Base-by-base conservation (phyloP, 2,888 invertebrate species). In the Gasteruption jaculator region DNA sequence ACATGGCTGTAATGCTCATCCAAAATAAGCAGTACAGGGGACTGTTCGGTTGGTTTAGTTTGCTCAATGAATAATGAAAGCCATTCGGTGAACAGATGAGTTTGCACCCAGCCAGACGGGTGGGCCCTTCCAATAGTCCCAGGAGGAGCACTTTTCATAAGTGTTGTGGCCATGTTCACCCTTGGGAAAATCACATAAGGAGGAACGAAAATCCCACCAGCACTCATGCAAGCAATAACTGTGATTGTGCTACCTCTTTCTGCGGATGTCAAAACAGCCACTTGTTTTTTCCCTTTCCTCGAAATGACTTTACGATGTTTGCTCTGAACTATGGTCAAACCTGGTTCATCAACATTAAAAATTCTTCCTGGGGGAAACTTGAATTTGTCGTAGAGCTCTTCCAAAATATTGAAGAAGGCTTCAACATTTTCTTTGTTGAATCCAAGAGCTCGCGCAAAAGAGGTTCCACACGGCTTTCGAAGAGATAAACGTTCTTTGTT, bases 151-250 rank as follows among this genome's bases (percentile, higher is more conserved):
- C 54, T 58, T 38, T 61, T 50, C 37, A 61, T 46, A n/a, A 66
- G 39, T 18, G 59, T 50, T 1, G 45, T 44, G 22, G 61, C 62
- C 52, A 59, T 56, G 25, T 61, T 57, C 42, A 63, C 59, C 4
- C 63, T 36, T 1, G 54, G 53, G 48, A 64, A 69, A 38, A 69
- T 60, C 12, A 68, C 46, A 8, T 58, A 39, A 7, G 65, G 66
- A 5, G 66, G 63, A 7, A 68, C 52, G 51, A 47, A 60, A 27
- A 52, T 33, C 4, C 64, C 63, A 29, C 50, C 47, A 27, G 60
- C 63, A 42, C 45, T 57, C 56, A 66, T 59, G 26, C 56, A 54
- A 18, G 43, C 48, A 19, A 61, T 52, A 20, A 57, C 41, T 11
- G 63, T 63, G 7, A 61, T 46, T 12, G 58, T 48, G 15, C 53